Conservation (phyloP, 35 echinoderm and acorn worm genomes). For the Ophioderma brevispina region DNA sequence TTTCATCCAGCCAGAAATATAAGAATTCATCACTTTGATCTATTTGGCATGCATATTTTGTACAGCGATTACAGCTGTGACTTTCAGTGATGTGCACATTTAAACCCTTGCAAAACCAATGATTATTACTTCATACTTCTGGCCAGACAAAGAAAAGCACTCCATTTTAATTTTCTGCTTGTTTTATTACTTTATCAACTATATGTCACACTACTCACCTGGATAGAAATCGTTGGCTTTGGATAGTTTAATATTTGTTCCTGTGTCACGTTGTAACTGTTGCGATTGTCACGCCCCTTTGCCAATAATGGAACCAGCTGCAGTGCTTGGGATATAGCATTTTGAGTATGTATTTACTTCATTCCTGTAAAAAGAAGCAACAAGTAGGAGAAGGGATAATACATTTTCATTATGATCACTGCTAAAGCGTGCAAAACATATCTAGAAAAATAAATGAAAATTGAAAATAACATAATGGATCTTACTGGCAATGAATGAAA, state of each 20-base stretch:
- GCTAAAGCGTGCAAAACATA: too few relatives aligned
- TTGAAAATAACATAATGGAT: too few relatives aligned
- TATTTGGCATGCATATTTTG: background rate
- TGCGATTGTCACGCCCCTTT: slow-evolving; percentile 96
- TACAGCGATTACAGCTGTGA: background rate
- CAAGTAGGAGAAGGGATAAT: background rate
- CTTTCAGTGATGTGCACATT: background rate
- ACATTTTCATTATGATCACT: too few relatives aligned
- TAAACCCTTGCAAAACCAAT: background rate
- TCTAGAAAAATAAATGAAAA: too few relatives aligned
- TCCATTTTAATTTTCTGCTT: background rate
- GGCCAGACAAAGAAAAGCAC: background rate
- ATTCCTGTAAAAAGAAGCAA: slow-evolving; percentile 49
- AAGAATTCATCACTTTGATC: too few relatives aligned
- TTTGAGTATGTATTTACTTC: slow-evolving; percentile 98
- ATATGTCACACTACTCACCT: slow-evolving; percentile 52
- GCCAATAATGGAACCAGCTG: slow-evolving; percentile 96
- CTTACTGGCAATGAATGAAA: too few relatives aligned
- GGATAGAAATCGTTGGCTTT: slow-evolving; percentile 98
- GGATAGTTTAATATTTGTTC: slow-evolving; percentile 97
- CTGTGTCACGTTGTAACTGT: slow-evolving; percentile 96
- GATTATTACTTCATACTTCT: background rate
- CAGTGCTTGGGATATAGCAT: slow-evolving; percentile 95
- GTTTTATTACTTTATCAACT: background rate
- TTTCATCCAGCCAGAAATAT: too few relatives aligned